Evolutionary conservation across 2,888 invertebrate species (phyloP), one percentile per base, ranked within the genome.

Genomic region (Lacanobia wlatinum): DNA sequence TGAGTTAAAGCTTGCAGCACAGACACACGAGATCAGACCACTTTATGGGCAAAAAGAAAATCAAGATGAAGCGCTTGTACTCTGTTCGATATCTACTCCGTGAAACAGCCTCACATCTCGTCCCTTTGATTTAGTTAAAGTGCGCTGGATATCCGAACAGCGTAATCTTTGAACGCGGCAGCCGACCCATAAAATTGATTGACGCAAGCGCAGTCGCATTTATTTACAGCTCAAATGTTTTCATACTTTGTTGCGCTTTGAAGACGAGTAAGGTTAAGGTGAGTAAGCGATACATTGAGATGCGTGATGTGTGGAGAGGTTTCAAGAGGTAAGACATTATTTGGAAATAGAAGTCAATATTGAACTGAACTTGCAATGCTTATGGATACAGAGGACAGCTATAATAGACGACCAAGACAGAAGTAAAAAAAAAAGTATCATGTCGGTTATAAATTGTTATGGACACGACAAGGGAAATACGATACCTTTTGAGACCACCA

Each of bases 111-210:
- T 21, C 67, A 48, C 52, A 75, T 70, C 50, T 59, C 62, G 10
- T 66, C 59, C 68, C 71, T 78, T 73, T 82, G 78, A 82, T 77
- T 85, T 85, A 70, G 63, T 70, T 58, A 66, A 73, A 82, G 85
- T 73, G 66, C 70, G 53, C 53, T 69, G 66, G 56, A 79, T 67
- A 73, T 64, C 58, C 72, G 21, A 70, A 40, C 55, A 63, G 55
- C 63, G 72, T 65, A 70, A 55, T 58, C 78, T 75, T 83, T 81
- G 82, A 56, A 68, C 63, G 61, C 43, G 52, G 76, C 68, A 59
- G 68, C 84, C 77, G 80, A 72, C 70, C 60, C 83, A 83, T 84
- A 84, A 86, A 85, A 71, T 58, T 78, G 73, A 86, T 76, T 76
- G 76, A 84, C 69, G 81, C 73, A 68, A 28, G 61, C 61, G 56